A percentile compares a stretch with the other conserved stretches of the same genome.
These are phyloP conservation scores for Phaethornis superciliosus DNA, from an alignment of 2,113 vertebrate genomes.

Conservation along the genomic window DNA sequence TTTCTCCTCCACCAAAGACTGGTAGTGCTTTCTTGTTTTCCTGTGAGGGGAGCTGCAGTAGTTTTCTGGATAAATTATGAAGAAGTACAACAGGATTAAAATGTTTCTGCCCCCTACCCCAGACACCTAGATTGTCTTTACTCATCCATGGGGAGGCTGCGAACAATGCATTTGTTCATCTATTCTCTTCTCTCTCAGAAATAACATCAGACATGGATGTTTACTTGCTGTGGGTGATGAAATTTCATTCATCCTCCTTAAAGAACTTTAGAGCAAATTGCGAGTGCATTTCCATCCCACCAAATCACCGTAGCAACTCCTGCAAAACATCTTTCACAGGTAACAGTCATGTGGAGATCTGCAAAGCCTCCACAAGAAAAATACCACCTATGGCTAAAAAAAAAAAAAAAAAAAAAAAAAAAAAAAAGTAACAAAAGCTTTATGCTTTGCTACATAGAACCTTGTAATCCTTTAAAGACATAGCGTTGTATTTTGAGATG, in stretches of 20 bases:
- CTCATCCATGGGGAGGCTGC: not conserved
- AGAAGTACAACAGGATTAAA: not conserved
- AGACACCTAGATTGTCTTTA: not conserved
- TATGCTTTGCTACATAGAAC: not conserved
- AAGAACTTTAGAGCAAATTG: slow-evolving; percentile 69
- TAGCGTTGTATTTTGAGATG: not conserved
- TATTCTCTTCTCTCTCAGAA: not conserved
- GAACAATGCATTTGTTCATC: not conserved
- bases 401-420: too few relatives aligned
- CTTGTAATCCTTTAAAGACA: not conserved
- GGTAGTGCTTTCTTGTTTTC: not conserved
- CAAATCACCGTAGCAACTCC: slow-evolving; percentile 76
- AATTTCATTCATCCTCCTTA: slow-evolving; percentile 64
- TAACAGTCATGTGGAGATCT: not conserved
- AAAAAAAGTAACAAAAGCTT: not conserved
- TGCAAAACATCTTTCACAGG: slow-evolving; percentile 35
- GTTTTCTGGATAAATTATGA: not conserved
- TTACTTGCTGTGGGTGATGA: not conserved
- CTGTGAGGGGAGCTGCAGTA: not conserved
- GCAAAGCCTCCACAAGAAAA: not conserved
- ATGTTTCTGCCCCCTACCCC: not conserved
- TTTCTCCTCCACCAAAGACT: not conserved
- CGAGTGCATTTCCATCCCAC: slow-evolving; percentile 46
- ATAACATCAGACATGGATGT: not conserved
- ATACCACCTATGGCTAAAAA: not conserved